These are phyloP conservation scores for Hydriomena furcata DNA, from an alignment of 2,888 invertebrate genomes.

Conservation along the genomic window DNA sequence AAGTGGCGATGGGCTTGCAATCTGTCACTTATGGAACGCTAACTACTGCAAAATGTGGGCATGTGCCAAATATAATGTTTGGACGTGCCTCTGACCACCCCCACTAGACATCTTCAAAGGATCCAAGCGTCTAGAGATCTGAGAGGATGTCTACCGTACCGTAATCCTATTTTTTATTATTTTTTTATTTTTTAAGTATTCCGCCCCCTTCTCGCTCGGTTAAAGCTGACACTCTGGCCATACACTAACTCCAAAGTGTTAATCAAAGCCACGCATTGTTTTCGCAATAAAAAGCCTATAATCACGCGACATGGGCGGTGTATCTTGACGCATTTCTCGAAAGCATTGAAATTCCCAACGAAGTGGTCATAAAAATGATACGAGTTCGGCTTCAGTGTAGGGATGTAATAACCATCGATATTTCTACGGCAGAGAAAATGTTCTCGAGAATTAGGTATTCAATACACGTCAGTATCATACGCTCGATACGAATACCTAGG, in stretches of 20 bases:
- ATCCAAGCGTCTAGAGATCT: too few species aligned
- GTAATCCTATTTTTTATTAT: too few species aligned
- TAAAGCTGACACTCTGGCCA: too few species aligned
- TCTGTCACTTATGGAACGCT: too few species aligned
- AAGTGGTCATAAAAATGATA: constrained; percentile 37
- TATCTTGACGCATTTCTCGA: constrained; percentile 12
- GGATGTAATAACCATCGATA: constrained; percentile 35
- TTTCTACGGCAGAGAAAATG: constrained; percentile 34
- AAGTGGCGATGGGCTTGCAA: too few species aligned
- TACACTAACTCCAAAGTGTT: not conserved
- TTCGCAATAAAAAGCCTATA: constrained; percentile 7
- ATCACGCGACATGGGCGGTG: constrained; percentile 2
- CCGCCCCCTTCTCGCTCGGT: too few species aligned
- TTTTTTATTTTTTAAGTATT: too few species aligned
- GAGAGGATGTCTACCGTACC: too few species aligned
- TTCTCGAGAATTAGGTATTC: constrained; percentile 37
- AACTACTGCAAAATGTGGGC: too few species aligned
- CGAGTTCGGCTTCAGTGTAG: constrained; percentile 30
- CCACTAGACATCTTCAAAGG: too few species aligned
- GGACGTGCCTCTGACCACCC: too few species aligned
- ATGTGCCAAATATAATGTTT: too few species aligned
- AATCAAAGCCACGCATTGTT: constrained; percentile 4
- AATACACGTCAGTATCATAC: constrained; percentile 31
- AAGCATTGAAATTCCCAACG: constrained; percentile 29
- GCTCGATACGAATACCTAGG: constrained; percentile 31